phyloP scores from a whole-genome alignment of 2,888 invertebrate genomes.

The Cybosia mesomella region DNA sequence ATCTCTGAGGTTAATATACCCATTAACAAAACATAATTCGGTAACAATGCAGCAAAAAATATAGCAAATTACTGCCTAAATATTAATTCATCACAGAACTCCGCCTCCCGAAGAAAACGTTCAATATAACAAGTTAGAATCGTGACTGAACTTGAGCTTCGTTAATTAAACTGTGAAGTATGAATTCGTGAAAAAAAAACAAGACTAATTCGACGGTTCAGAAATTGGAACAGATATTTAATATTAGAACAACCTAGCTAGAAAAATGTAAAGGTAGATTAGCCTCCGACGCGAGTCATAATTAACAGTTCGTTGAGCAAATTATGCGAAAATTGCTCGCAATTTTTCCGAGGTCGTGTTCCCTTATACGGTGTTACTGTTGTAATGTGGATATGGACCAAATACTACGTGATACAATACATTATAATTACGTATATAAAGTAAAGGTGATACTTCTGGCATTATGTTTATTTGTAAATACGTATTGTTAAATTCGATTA shows the following conservation, averaged over 20 bases:
- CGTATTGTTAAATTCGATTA: background rate
- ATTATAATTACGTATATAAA: background rate
- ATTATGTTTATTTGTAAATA: background rate
- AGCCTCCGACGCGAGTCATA: slow-evolving; percentile 32
- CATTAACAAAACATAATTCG: slow-evolving; percentile 60
- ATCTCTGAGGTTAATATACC: slow-evolving; percentile 58
- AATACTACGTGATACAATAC: background rate
- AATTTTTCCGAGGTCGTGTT: slow-evolving; percentile 48
- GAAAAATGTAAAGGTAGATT: slow-evolving; percentile 40
- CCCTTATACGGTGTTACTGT: slow-evolving; percentile 31
- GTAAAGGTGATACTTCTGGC: background rate
- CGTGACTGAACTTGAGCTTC: slow-evolving; percentile 60
- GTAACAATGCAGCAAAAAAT: slow-evolving; percentile 67
- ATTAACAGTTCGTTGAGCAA: slow-evolving; percentile 46
- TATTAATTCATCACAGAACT: slow-evolving; percentile 70
- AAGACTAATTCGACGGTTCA: slow-evolving; percentile 41
- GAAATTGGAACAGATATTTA: slow-evolving; percentile 36
- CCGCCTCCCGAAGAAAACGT: slow-evolving; percentile 67
- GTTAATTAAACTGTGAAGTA: slow-evolving; percentile 54
- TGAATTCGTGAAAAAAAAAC: slow-evolving; percentile 45
- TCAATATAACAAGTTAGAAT: slow-evolving; percentile 57
- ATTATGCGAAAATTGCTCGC: slow-evolving; percentile 46
- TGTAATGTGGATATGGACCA: background rate
- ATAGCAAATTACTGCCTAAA: slow-evolving; percentile 73
- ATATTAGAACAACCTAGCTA: slow-evolving; percentile 23